Percentiles rank a stretch among this genome's conserved stretches.
Evolutionary conservation across 2,888 invertebrate genomes (phyloP).

Genomic region (Ernsta delagoae): DNA sequence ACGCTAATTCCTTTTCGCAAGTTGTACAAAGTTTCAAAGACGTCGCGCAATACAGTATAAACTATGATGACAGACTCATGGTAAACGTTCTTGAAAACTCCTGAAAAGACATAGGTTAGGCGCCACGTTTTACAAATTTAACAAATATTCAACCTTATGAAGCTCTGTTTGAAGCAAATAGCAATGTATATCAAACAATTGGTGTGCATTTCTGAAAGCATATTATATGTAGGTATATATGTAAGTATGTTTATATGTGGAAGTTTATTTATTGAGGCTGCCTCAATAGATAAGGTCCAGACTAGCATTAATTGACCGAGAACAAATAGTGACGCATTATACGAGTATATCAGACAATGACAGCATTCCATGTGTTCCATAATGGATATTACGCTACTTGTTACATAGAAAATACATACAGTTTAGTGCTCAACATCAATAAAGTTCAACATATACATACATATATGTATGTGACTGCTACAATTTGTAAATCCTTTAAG

Average conservation of each 20-base stretch:
- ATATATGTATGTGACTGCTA: too few relatives aligned
- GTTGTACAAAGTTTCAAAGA: slow-evolving; percentile 24
- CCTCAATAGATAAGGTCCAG: slow-evolving; percentile 23
- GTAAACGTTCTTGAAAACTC: too few relatives aligned
- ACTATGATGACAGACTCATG: too few relatives aligned
- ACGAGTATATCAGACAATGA: background rate
- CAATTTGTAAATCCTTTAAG: too few relatives aligned
- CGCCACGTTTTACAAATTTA: too few relatives aligned
- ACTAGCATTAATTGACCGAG: slow-evolving; percentile 19
- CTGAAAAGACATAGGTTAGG: too few relatives aligned
- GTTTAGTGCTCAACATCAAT: too few relatives aligned
- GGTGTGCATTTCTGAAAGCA: too few relatives aligned
- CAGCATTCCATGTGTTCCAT: too few relatives aligned
- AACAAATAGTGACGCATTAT: background rate
- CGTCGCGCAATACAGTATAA: slow-evolving; percentile 8
- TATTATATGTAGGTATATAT: background rate
- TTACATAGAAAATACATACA: too few relatives aligned
- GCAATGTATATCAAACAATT: background rate
- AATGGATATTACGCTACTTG: background rate
- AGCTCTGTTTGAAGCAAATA: background rate
- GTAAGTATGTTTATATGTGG: slow-evolving; percentile 1
- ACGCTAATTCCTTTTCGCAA: slow-evolving; percentile 27
- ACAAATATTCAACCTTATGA: too few relatives aligned
- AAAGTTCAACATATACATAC: too few relatives aligned
- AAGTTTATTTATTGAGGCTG: slow-evolving; percentile 32